A percentile compares a stretch with the other conserved stretches of the same genome.
Evolutionary conservation across 2,797 vertebrate species (phyloP).

Genomic region (Serranus cabrilla): DNA sequence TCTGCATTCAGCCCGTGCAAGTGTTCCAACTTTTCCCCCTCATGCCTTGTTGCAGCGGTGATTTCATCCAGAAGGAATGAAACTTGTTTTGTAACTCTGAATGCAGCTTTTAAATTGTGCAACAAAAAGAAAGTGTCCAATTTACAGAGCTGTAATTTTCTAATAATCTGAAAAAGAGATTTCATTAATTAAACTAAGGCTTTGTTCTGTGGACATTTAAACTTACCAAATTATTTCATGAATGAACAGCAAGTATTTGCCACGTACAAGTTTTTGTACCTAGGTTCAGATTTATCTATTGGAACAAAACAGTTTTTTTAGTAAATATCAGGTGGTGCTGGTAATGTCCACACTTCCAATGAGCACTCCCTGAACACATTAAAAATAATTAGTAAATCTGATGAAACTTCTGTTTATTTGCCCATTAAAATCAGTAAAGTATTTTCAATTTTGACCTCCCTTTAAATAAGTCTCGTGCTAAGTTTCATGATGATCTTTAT

Average conservation of each 20-base stretch:
- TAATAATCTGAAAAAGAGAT: not conserved
- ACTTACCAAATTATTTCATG: not conserved
- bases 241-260: not conserved
- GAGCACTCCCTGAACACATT: not conserved
- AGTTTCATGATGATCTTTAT: not conserved
- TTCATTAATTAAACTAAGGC: not conserved
- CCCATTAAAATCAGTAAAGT: not conserved
- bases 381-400: not conserved
- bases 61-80: slow-evolving; percentile 61
- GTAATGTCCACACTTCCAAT: not conserved
- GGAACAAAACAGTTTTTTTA: not conserved
- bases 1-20: not conserved
- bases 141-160: not conserved
- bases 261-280: too few species aligned
- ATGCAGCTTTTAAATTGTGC: slow-evolving; percentile 16
- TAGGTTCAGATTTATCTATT: not conserved
- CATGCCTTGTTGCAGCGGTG: slow-evolving; percentile 5
- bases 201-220: not conserved
- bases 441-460: not conserved
- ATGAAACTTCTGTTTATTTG: not conserved
- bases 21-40: slow-evolving; percentile 37
- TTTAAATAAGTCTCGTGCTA: not conserved
- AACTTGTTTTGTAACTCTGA: slow-evolving; percentile 2
- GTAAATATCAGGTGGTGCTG: not conserved
- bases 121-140: not conserved